These are phyloP conservation scores for Heliopora coerulea DNA, from an alignment of 92 coral and sea anemone genomes.

Conservation along the genomic window DNA sequence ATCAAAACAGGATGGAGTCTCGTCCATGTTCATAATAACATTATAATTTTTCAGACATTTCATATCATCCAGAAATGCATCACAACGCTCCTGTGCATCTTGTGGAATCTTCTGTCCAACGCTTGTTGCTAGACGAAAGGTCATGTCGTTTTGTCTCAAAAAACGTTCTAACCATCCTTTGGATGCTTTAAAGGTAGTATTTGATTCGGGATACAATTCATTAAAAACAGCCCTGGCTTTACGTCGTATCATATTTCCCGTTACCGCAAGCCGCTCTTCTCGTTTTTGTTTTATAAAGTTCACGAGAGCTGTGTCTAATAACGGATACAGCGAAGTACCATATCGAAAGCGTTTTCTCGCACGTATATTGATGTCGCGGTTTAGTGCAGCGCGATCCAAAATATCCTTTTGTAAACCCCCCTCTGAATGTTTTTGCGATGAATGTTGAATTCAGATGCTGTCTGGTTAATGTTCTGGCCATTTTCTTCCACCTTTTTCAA, in stretches of 20 bases:
- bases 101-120: slow-evolving; percentile 36
- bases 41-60: slow-evolving; percentile 15
- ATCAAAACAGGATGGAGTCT: slow-evolving; percentile 48
- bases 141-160: slow-evolving; percentile 28
- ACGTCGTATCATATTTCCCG: slow-evolving; percentile 38
- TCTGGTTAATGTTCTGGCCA: slow-evolving; percentile 47
- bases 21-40: slow-evolving; percentile 60
- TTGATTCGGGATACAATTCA: slow-evolving; percentile 39
- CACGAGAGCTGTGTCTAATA: slow-evolving; percentile 38
- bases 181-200: slow-evolving; percentile 12
- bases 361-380: slow-evolving; percentile 45
- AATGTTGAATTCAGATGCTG: slow-evolving; percentile 51
- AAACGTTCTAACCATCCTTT: slow-evolving; percentile 19
- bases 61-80: slow-evolving; percentile 27
- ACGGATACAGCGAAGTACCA: slow-evolving; percentile 31
- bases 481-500: slow-evolving; percentile 47
- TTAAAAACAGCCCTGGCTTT: slow-evolving; percentile 39
- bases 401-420: slow-evolving; percentile 25
- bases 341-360: slow-evolving; percentile 38
- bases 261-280: slow-evolving; percentile 45
- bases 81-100: slow-evolving; percentile 27
- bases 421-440: slow-evolving; percentile 49
- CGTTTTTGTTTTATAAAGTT: slow-evolving; percentile 47
- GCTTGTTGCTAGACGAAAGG: slow-evolving; percentile 30
- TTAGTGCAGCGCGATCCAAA: slow-evolving; percentile 47